Base-by-base conservation (phyloP, 1,140 invertebrate species). In the Galendromus occidentalis region DNA sequence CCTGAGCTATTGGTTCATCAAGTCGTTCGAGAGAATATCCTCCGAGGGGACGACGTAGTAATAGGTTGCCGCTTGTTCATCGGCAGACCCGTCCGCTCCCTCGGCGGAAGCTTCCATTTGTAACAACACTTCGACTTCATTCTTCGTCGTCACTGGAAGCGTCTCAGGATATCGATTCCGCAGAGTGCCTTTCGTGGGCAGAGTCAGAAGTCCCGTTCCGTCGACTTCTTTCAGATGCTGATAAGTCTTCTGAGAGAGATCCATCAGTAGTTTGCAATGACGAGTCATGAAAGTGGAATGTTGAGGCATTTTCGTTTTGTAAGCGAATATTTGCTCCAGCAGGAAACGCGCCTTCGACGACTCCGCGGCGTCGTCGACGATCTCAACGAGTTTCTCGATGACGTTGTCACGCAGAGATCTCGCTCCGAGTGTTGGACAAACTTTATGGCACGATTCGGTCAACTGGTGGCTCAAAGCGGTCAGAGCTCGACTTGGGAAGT, bases 221-320 rank as follows among this genome's bases (percentile, higher is more conserved):
- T 25, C 51, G 33, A 25, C 51, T 17, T 17, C 14, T 1, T 59
- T 59, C 51, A 59, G 51, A 25, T 59, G 51, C 25, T 33, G 51
- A 59, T 59, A 59, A 17, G 51, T 22, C 22, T 59, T 59, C 22
- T 25, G 51, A 25, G 51, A 59, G 51, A 59, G 25, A 17, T 59
- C 51, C 51, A 59, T 59, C 4, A 59, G 51, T 5, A 59, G 14
- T 22, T 59, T 59, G 17, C 25, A 59, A 12, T 59, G 51, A 4
- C 51, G 51, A 14, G 51, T 25, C 51, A 59, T 59, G 22, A 59
- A 59, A 17, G 51, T 29, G 25, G 51, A 59, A 25, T 59, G 51
- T 4, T 17, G 14, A 22, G 22, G 25, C 25, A 59, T 25, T 9
- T 33, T 59, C 14, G 51, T 29, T 22, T 59, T 59, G 51, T 59